phyloP scores from a whole-genome alignment of 2,113 vertebrate genomes.

The Grammomys dolichurus region DNA sequence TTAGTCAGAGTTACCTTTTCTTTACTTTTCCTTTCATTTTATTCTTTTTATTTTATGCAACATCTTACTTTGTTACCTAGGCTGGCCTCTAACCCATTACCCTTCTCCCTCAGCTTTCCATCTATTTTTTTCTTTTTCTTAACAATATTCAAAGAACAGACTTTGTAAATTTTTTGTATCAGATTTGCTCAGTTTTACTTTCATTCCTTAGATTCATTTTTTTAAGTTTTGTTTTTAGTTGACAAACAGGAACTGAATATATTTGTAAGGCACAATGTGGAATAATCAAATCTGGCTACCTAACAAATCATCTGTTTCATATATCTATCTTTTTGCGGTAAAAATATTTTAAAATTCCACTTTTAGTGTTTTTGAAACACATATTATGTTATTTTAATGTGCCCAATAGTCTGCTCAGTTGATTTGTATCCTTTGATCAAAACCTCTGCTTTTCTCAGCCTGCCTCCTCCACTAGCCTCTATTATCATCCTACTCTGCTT shows the following conservation, averaged over 20 bases:
- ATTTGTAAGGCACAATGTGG: neutral
- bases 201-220: neutral
- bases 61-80: neutral
- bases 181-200: neutral
- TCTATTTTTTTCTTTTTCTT: neutral
- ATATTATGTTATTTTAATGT: neutral
- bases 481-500: neutral
- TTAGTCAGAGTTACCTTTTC: neutral
- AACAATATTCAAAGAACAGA: neutral
- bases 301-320: neutral
- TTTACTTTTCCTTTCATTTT: neutral
- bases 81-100: neutral
- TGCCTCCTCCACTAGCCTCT: neutral
- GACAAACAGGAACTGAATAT: neutral
- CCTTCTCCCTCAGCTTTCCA: neutral
- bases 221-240: neutral
- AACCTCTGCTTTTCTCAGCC: neutral
- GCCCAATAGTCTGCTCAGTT: neutral
- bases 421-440: neutral
- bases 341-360: neutral
- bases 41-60: neutral
- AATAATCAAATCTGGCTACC: neutral
- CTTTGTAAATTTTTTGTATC: neutral
- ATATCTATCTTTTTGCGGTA: neutral
- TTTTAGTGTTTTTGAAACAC: neutral